Evolutionary conservation across 2,888 invertebrate species (phyloP).

Genomic region (Leucoma salicis): DNA sequence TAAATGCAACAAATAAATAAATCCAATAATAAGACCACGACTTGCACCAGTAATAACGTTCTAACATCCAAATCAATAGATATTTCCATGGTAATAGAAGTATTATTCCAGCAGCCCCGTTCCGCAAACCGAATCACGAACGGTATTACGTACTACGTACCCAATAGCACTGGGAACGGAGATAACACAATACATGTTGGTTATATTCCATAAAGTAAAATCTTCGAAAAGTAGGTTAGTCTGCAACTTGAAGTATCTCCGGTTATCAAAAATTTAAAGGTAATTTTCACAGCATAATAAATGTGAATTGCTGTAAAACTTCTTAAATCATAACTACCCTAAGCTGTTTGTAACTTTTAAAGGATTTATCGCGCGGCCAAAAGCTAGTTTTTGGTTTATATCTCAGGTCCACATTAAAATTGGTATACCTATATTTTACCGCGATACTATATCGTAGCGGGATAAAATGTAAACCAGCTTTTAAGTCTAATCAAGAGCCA

Average conservation of each 20-base stretch:
- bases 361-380: too few relatives aligned
- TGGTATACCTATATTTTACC: too few relatives aligned
- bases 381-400: too few relatives aligned
- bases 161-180: neutral
- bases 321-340: too few relatives aligned
- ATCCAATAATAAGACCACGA: conserved; percentile 17
- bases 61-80: conserved; percentile 7
- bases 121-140: neutral
- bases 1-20: conserved; percentile 24
- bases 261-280: neutral
- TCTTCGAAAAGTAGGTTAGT: conserved; percentile 1
- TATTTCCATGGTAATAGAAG: conserved; percentile 11
- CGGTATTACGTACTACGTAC: neutral
- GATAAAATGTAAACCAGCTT: too few relatives aligned
- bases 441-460: too few relatives aligned
- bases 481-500: too few relatives aligned
- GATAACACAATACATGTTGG: neutral
- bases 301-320: neutral
- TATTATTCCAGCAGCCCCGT: conserved; percentile 3
- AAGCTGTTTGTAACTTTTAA: too few relatives aligned
- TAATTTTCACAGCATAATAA: neutral
- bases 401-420: too few relatives aligned
- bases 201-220: neutral
- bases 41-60: conserved; percentile 11
- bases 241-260: neutral